phyloP scores from a whole-genome alignment of 1,140 invertebrate species.

The Scaptomyza montana region DNA sequence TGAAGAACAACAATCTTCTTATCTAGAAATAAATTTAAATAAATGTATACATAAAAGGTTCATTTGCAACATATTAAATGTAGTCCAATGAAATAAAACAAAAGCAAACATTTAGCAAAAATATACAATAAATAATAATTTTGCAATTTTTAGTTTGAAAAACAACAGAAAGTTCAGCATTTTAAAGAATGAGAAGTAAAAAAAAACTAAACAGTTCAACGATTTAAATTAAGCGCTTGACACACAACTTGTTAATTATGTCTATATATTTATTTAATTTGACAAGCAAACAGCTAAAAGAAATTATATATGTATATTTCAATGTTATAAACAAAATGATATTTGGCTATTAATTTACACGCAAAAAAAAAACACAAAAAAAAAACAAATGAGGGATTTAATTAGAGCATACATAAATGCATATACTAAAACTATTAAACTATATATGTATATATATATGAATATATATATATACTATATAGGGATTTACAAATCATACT shows the following conservation, averaged over 20 bases:
- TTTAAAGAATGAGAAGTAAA: not conserved
- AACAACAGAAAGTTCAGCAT: slow-evolving; percentile 16
- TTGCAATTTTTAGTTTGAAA: slow-evolving; percentile 40
- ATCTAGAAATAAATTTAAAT: slow-evolving; percentile 35
- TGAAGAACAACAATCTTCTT: slow-evolving; percentile 34
- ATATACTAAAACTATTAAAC: slow-evolving; percentile 29
- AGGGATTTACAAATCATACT: slow-evolving; percentile 37
- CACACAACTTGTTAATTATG: slow-evolving; percentile 69
- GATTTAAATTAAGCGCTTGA: slow-evolving; percentile 79
- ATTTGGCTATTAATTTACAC: slow-evolving; percentile 54
- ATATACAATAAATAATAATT: slow-evolving; percentile 53
- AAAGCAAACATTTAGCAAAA: slow-evolving; percentile 46
- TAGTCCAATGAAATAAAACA: slow-evolving; percentile 33
- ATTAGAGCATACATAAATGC: slow-evolving; percentile 33
- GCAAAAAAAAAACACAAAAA: not conserved
- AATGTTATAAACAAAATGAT: slow-evolving; percentile 64
- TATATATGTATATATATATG: slow-evolving; percentile 8
- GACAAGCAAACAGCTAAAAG: slow-evolving; percentile 28
- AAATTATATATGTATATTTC: slow-evolving; percentile 70
- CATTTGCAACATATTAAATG: slow-evolving; percentile 40
- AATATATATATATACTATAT: slow-evolving; percentile 12
- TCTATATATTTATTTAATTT: slow-evolving; percentile 43
- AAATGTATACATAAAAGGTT: slow-evolving; percentile 38
- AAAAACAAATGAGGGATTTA: slow-evolving; percentile 32
- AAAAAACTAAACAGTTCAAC: slow-evolving; percentile 67